Base-by-base conservation (phyloP, 2,888 invertebrate genomes). In the Erannis defoliaria region DNA sequence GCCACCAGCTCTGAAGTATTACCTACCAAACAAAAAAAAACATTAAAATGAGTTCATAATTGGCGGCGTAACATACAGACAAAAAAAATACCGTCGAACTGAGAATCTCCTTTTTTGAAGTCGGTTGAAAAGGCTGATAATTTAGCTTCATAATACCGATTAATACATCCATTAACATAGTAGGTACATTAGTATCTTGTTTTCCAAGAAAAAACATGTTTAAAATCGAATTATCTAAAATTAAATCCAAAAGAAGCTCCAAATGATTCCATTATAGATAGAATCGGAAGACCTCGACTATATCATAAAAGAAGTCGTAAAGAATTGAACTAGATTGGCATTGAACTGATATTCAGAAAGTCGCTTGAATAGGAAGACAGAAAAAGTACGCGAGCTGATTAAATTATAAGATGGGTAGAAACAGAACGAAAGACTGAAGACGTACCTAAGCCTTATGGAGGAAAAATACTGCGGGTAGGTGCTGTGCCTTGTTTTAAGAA, bases 241-340 rank as follows among this genome's bases (percentile, higher is more conserved):
- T 26, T 12, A 21, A 40, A 40, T 31, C 21, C 8, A 48, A 48
- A 12, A 31, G 21, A 43, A 14, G n/a, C 18, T 19, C 5, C 33
- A n/a, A 51, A 10, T 26, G 37, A 23, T 33, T 50, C 40, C 18
- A 49, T 56, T 56, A 57, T 21, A 48, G 31, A 48, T 18, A 33
- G 19, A 49, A 57, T 35, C 43, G 26, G 29, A n/a, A 18, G 29
- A 45, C 14, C 31, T 26, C 29, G 37, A 29, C 51, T 45, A 26
- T 46, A 42, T n/a, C n/a, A 40, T 42, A 56, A 50, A 50, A 57
- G 43, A 57, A 49, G 49, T 43, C 49, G 18, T 26, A 50, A 49
- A 57, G 49, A 33, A 56, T 40, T 31, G 23, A 29, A 50, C 26
- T 16, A 42, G 43, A 50, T 57, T 57, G 50, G 12, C 38, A 26